These are phyloP conservation scores for Drosophila meridiana DNA, from an alignment of 2,888 invertebrate species.

Conservation along the genomic window DNA sequence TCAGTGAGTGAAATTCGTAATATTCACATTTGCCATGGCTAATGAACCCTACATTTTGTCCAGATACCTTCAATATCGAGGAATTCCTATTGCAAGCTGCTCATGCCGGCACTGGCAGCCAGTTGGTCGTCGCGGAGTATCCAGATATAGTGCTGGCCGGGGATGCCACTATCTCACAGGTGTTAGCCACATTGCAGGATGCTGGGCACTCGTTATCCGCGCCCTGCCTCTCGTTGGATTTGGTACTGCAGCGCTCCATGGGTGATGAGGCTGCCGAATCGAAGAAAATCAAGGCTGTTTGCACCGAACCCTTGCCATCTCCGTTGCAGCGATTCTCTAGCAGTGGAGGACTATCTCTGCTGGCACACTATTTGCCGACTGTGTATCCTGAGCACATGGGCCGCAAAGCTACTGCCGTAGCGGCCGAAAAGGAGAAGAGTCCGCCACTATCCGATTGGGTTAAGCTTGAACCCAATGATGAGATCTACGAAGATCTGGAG, in stretches of 20 bases:
- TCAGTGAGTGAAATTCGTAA: constrained; percentile 3
- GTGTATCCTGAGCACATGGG: constrained; percentile 92
- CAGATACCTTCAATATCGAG: constrained; percentile 81
- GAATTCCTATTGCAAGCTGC: constrained; percentile 80
- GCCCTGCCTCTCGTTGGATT: constrained; percentile 85
- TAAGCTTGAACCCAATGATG: constrained; percentile 87
- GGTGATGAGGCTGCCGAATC: constrained; percentile 48
- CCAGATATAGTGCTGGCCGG: constrained; percentile 86
- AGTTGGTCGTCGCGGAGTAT: constrained; percentile 85
- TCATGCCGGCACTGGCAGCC: constrained; percentile 83
- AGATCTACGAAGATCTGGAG: constrained; percentile 88
- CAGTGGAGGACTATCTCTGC: constrained; percentile 93
- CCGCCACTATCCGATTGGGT: constrained; percentile 85
- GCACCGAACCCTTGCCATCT: constrained; percentile 83
- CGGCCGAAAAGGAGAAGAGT: constrained; percentile 84
- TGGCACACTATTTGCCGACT: constrained; percentile 95
- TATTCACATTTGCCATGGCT: too few relatives aligned
- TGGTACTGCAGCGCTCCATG: constrained; percentile 64
- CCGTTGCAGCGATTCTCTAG: constrained; percentile 94
- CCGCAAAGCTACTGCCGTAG: constrained; percentile 86
- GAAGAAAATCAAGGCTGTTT: constrained; percentile 78
- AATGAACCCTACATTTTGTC: constrained; percentile 10
- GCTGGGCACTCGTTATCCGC: constrained; percentile 86
- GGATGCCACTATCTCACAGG: constrained; percentile 87
- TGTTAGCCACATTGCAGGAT: constrained; percentile 86